Evolutionary conservation across 1,140 invertebrate species (phyloP), one percentile per base, ranked within the genome.

Genomic region (Pemphigus obesinymphae): DNA sequence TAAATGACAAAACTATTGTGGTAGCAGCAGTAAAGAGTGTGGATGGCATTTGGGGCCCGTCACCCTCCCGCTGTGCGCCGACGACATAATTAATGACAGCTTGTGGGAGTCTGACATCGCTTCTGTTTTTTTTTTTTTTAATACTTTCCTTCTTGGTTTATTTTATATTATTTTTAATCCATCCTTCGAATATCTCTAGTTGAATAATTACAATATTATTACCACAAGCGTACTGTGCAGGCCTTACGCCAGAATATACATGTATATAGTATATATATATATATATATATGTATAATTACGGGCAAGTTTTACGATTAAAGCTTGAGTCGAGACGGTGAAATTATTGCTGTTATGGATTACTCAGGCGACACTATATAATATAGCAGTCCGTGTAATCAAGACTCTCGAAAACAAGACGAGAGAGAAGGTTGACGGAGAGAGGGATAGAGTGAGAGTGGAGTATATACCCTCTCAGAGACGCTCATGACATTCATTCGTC

Each of bases 31-130:
- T 29, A 40, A 3, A 48, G 55, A 63, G 76, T 80, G 76, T 80
- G 76, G 55, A 80, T 63, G 76, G 76, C 76, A 80, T 80, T 80
- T 40, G 53, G 55, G 76, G 76, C 76, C 50, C 76, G 76, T 80
- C 76, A 80, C 76, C 76, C 76, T 80, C 76, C 76, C 55, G 76
- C 76, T 80, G 76, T 31, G 76, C 76, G 55, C 15, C 76, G 53
- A 80, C 55, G 53, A 80, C 76, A 80, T 80, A 80, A 80, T 80
- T 80, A 80, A 80, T 80, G 76, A 80, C 76, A 80, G 76, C 76
- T 80, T 80, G 76, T 80, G 76, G 76, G 76, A 80, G 76, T 80
- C 53, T 61, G 76, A 63, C 76, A 31, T 43, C 55, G 73, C 50
- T 58, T 63, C 55, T 58, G 53, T 37, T 80, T 80, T 80, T 31